These are phyloP conservation scores for Petrolisthes cinctipes DNA, from an alignment of 2,888 invertebrate species.

Conservation along the genomic window DNA sequence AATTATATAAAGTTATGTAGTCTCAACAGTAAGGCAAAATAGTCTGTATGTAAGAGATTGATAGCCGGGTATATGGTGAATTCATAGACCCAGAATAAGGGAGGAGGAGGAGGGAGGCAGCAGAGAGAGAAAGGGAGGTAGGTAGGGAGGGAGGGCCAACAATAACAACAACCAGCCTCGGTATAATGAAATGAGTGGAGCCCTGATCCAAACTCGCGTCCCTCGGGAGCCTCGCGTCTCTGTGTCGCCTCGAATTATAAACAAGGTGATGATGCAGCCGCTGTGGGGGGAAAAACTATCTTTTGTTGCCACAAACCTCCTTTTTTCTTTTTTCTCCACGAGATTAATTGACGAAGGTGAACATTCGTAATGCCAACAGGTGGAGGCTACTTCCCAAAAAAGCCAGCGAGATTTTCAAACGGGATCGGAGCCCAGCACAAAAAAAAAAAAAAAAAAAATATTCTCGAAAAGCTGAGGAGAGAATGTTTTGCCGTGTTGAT, in stretches of 20 bases:
- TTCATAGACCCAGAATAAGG: no score
- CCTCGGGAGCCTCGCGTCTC: slow-evolving; percentile 29
- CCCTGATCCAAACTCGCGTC: slow-evolving; percentile 12
- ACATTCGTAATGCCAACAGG: slow-evolving; percentile 54
- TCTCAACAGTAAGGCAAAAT: no score
- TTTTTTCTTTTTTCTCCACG: slow-evolving; percentile 34
- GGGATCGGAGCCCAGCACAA: slow-evolving; percentile 10
- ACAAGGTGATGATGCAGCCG: slow-evolving; percentile 50
- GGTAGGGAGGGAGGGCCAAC: background rate
- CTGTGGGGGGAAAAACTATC: slow-evolving; percentile 35
- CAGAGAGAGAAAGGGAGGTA: background rate
- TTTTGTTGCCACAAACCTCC: slow-evolving; percentile 31
- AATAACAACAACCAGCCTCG: no score
- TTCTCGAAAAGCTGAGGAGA: slow-evolving; percentile 34
- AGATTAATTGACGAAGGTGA: slow-evolving; percentile 54
- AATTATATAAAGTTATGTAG: no score
- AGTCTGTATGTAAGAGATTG: no score
- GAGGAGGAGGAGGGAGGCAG: background rate
- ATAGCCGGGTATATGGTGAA: no score
- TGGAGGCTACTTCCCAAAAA: slow-evolving; percentile 7
- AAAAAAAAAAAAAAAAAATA: slow-evolving; percentile 16
- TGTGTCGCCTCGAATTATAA: slow-evolving; percentile 51
- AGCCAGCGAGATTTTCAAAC: slow-evolving; percentile 26
- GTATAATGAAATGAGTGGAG: slow-evolving; percentile 43
- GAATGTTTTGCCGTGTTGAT: slow-evolving; percentile 37